Conservation (phyloP, 2,113 vertebrate species). For the Percina caprodes region DNA sequence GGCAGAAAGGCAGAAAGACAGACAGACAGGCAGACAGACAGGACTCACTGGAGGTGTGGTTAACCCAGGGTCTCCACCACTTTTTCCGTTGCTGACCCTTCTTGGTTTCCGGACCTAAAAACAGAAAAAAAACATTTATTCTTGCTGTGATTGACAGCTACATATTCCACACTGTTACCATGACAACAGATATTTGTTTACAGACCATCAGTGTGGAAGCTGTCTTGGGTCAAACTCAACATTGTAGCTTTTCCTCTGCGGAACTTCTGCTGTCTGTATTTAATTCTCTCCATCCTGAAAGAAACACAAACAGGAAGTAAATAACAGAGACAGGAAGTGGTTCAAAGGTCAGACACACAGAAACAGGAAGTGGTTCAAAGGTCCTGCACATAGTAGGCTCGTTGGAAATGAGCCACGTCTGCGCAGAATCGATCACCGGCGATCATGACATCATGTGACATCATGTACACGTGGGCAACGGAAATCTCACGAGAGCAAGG, state of each 20-base stretch:
- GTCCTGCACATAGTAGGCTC: too few relatives aligned
- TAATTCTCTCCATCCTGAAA: constrained; percentile 96
- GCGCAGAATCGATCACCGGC: too few relatives aligned
- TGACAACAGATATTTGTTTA: not conserved
- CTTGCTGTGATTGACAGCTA: not conserved
- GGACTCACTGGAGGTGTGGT: constrained; percentile 97
- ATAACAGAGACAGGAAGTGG: not conserved
- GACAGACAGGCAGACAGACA: not conserved
- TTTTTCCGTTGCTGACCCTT: constrained; percentile 90
- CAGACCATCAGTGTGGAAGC: constrained; percentile 78
- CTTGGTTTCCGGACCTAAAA: constrained; percentile 89
- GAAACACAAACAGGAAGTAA: not conserved
- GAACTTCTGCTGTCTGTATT: constrained; percentile 95
- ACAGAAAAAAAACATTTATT: not conserved
- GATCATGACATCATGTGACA: too few relatives aligned
- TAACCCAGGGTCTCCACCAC: constrained; percentile 98
- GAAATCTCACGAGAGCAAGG: too few relatives aligned
- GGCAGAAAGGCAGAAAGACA: too few relatives aligned
- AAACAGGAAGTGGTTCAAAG: not conserved
- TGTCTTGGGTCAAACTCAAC: constrained; percentile 90
- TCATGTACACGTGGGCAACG: too few relatives aligned
- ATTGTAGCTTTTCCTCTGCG: constrained; percentile 95
- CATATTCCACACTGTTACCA: not conserved
- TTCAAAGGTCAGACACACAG: not conserved
- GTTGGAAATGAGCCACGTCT: too few relatives aligned